phyloP scores from a whole-genome alignment of 2,113 vertebrate genomes.

The Podiceps cristatus region DNA sequence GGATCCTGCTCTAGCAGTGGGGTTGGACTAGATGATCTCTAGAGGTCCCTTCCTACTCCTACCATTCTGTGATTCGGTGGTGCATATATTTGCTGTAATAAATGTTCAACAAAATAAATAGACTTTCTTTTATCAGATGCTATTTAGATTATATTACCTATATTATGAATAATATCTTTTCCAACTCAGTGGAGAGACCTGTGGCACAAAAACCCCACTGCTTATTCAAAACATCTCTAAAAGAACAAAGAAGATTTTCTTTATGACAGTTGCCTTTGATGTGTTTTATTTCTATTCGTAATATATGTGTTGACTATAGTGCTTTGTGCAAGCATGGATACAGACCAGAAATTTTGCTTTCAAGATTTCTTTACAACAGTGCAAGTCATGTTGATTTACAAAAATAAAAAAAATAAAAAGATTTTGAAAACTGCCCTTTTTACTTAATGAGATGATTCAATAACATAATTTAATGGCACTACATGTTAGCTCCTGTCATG shows the following conservation, averaged over 20 bases:
- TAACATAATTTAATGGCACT: slow-evolving; percentile 16
- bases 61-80: too few species aligned
- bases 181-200: background rate
- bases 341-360: background rate
- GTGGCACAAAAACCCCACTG: background rate
- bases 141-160: background rate
- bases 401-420: background rate
- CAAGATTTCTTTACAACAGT: background rate
- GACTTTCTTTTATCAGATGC: background rate
- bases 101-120: background rate
- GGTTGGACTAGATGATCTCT: too few species aligned
- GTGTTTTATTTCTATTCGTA: background rate
- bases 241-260: background rate
- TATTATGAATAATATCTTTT: background rate
- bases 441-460: slow-evolving; percentile 45
- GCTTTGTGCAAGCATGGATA: background rate
- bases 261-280: background rate
- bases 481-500: slow-evolving; percentile 48
- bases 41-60: too few species aligned
- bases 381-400: background rate
- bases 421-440: slow-evolving; percentile 37
- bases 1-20: too few species aligned
- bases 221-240: background rate
- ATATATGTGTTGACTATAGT: background rate
- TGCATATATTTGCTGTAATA: background rate